phyloP scores from a whole-genome alignment of 2,797 vertebrate species.

The Pangasius krempfi region DNA sequence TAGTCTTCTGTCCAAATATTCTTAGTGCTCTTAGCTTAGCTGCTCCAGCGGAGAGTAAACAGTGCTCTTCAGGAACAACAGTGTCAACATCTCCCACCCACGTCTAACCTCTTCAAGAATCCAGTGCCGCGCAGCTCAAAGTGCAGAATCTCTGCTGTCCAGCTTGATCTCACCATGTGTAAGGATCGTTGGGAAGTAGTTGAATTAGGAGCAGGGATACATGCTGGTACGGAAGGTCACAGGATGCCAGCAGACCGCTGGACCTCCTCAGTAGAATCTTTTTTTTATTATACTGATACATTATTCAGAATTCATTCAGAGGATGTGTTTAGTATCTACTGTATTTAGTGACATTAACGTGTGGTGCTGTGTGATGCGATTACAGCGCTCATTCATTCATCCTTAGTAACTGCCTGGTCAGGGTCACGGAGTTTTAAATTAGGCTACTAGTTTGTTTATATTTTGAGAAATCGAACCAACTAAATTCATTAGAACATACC shows the following conservation, averaged over 20 bases:
- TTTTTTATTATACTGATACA: background rate
- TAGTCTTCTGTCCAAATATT: background rate
- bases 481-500: too few species aligned
- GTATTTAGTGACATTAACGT: background rate
- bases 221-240: background rate
- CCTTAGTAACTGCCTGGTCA: background rate
- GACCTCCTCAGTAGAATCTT: too few species aligned
- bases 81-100: background rate
- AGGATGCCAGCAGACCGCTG: background rate
- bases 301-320: background rate
- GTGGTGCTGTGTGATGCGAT: too few species aligned
- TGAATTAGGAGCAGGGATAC: background rate
- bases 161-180: background rate
- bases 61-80: background rate
- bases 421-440: background rate
- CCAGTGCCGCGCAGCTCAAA: background rate
- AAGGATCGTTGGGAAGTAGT: background rate
- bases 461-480: too few species aligned
- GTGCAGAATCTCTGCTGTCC: background rate
- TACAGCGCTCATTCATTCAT: background rate
- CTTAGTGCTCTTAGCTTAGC: too few species aligned
- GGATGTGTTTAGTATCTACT: background rate
- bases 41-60: background rate
- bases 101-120: too few species aligned
- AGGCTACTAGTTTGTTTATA: background rate